Percentiles rank a stretch among this genome's conserved stretches.
phyloP scores from a whole-genome alignment of 2,888 invertebrate species.

The Euproctis similis region DNA sequence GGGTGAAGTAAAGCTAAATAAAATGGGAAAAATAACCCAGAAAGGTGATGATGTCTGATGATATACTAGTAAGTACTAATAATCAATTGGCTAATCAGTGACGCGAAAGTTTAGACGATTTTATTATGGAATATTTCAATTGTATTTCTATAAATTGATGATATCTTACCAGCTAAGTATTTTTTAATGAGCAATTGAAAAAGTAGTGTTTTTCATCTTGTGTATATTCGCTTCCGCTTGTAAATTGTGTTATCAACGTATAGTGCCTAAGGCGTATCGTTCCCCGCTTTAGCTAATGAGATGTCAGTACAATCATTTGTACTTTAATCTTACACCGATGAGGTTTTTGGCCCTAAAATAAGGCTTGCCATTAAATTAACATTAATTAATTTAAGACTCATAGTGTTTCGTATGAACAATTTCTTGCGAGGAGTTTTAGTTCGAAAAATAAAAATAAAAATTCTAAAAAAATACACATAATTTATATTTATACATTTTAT shows the following conservation, averaged over 20 bases:
- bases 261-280: conserved; percentile 57
- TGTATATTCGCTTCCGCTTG: conserved; percentile 6
- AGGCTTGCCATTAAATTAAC: conserved; percentile 52
- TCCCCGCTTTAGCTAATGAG: conserved; percentile 73
- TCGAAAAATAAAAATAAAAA: too few relatives aligned
- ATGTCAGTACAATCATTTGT: conserved; percentile 75
- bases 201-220: too few relatives aligned
- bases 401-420: conserved; percentile 16
- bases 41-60: too few relatives aligned
- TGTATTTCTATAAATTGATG: not conserved
- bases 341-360: conserved; percentile 70
- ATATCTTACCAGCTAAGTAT: not conserved
- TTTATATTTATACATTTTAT: too few relatives aligned
- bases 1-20: too few relatives aligned
- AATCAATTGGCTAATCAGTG: too few relatives aligned
- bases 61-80: too few relatives aligned
- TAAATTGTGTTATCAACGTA: conserved; percentile 24
- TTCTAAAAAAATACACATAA: too few relatives aligned
- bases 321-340: conserved; percentile 65
- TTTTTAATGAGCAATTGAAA: not conserved
- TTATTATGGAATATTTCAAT: too few relatives aligned
- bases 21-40: too few relatives aligned
- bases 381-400: conserved; percentile 49
- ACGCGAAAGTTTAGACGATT: too few relatives aligned
- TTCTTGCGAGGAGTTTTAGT: conserved; percentile 9